These are phyloP conservation scores for Stictonetta naevosa DNA, from an alignment of 2,113 vertebrate species.

Conservation along the genomic window DNA sequence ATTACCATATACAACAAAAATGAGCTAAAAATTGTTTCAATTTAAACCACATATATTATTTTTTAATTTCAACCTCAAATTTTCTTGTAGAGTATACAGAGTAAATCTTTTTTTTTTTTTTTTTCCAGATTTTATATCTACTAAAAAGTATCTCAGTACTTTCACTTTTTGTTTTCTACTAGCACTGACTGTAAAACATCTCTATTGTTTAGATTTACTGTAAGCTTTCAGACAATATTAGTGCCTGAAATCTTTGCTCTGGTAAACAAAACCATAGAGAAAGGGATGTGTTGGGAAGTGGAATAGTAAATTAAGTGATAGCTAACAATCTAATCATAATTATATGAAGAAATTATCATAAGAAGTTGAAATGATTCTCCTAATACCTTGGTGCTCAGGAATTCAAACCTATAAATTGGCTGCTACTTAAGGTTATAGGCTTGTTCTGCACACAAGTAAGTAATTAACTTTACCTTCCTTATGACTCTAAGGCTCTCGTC, in stretches of 20 bases:
- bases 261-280: slow-evolving; percentile 67
- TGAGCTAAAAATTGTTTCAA: background rate
- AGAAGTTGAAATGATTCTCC: background rate
- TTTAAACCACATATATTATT: background rate
- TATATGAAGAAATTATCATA: slow-evolving; percentile 48
- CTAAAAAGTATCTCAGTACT: background rate
- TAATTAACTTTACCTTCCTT: background rate
- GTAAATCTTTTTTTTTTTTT: background rate
- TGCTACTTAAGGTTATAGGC: slow-evolving; percentile 32
- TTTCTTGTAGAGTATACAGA: background rate
- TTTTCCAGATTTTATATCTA: background rate
- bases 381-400: slow-evolving; percentile 21
- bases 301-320: slow-evolving; percentile 54
- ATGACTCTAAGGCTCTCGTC: background rate
- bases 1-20: background rate
- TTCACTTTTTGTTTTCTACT: background rate
- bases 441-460: slow-evolving; percentile 5
- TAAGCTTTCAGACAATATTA: slow-evolving; percentile 66
- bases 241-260: slow-evolving; percentile 47
- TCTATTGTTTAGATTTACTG: slow-evolving; percentile 66
- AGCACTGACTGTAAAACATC: slow-evolving; percentile 66
- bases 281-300: slow-evolving; percentile 65
- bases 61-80: background rate
- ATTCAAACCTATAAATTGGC: slow-evolving; percentile 22
- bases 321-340: slow-evolving; percentile 32